Evolutionary conservation across 2,113 vertebrate species (phyloP), one percentile per base, ranked within the genome.

Genomic region (Hoplias malabaricus): DNA sequence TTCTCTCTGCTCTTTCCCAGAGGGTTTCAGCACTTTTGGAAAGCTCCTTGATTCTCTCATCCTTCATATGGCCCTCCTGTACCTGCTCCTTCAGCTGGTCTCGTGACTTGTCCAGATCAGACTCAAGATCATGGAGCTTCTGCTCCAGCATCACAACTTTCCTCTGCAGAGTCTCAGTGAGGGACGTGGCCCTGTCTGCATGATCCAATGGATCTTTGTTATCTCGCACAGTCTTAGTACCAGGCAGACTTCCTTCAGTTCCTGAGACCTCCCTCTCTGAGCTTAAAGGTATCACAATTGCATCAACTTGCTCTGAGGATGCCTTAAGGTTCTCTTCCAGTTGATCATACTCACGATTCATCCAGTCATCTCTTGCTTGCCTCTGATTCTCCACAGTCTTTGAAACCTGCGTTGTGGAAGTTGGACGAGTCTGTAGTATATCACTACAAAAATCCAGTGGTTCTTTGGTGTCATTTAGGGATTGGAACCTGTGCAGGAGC

Each of bases 141-240:
- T 94, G 90, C 86, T 97, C 93, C 42, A 98, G 84, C n/a, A 69
- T 84, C 0, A 86, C 85, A 21, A 98, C 83, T 82, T 94, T 96
- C 71, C 88, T 93, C 81, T 93, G 93, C 82, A 97, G 92, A 0
- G 79, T 85, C 0, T 87, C 84, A 0, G 86, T 84, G 0, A 88
- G 61, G 0, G 89, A 80, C 27, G 92, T 90, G 2, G 90, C 87
- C 71, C 88, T 82, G 54, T 92, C 88, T 84, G 86, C 72, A 25
- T 75, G 46, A 21, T 75, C 78, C n/a, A 56, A 74, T 16, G 46
- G 10, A 61, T 75, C 53, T 69, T 13, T 68, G 16, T 31, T 54
- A n/a, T 21, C 36, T 9, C 9, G 40, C 16, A 57, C 40, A 2
- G 1, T 67, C 59, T 59, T 59, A 9, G 8, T 13, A 12, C 3